Percentiles rank a stretch among this genome's conserved stretches.
These are phyloP conservation scores for Glaucomys volans DNA, from an alignment of 2,113 vertebrate genomes.

Conservation along the genomic window DNA sequence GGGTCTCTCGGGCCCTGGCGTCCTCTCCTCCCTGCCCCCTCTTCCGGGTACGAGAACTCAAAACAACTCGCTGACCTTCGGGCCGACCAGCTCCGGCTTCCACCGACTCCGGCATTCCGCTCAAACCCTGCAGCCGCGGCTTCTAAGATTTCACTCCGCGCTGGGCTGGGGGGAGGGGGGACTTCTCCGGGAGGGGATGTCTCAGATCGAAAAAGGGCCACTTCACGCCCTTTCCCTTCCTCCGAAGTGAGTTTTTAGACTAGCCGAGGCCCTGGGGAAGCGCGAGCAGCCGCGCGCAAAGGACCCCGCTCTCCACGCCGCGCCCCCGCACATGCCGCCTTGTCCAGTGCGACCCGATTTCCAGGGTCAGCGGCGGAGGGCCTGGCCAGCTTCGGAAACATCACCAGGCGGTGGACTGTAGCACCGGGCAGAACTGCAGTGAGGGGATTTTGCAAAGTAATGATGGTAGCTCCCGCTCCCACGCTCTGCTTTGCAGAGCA, in stretches of 20 bases:
- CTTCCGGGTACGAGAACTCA: constrained; percentile 75
- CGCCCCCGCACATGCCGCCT: background rate
- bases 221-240: constrained; percentile 66
- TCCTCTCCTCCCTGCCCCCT: constrained; percentile 67
- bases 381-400: constrained; percentile 62
- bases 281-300: background rate
- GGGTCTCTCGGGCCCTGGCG: constrained; percentile 79
- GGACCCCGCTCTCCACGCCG: background rate
- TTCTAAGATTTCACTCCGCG: constrained; percentile 78
- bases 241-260: constrained; percentile 73
- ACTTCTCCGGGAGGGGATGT: constrained; percentile 71
- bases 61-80: constrained; percentile 80
- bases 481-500: background rate
- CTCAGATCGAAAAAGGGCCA: constrained; percentile 75
- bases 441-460: background rate
- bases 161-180: constrained; percentile 74
- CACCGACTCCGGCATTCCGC: constrained; percentile 77
- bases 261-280: constrained; percentile 48
- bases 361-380: constrained; percentile 73
- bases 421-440: background rate
- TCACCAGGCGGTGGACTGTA: background rate
- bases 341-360: constrained; percentile 68
- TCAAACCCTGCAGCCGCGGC: constrained; percentile 70
- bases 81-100: constrained; percentile 76
- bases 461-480: background rate